These are phyloP conservation scores for Heliocidaris erythrogramma DNA, from an alignment of 35 echinoderm and acorn worm genomes.

Conservation along the genomic window DNA sequence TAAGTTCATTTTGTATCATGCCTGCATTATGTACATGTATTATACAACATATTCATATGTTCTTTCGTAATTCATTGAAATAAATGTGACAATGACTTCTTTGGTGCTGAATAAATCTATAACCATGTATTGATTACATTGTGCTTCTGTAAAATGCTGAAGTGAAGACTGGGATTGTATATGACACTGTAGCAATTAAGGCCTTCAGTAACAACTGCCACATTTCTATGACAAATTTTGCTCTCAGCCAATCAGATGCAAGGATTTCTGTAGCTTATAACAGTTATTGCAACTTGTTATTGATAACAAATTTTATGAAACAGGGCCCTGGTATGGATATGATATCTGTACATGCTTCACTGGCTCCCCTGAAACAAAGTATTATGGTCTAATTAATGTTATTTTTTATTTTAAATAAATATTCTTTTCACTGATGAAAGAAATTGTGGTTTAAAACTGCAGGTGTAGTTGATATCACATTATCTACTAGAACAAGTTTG, in stretches of 20 bases:
- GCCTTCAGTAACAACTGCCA: too few species aligned
- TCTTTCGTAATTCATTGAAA: background rate
- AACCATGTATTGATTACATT: background rate
- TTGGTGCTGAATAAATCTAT: background rate
- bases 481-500: too few species aligned
- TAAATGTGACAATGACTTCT: background rate
- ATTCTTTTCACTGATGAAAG: background rate
- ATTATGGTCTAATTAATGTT: background rate
- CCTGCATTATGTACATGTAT: background rate
- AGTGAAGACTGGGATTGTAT: background rate
- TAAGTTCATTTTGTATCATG: too few species aligned
- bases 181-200: background rate
- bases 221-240: too few species aligned
- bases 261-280: too few species aligned
- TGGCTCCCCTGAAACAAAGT: background rate
- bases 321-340: background rate
- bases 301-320: too few species aligned
- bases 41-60: background rate
- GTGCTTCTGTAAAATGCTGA: background rate
- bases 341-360: background rate
- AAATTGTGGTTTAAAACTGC: too few species aligned
- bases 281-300: too few species aligned
- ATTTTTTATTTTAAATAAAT: background rate
- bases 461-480: too few species aligned
- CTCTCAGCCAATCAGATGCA: too few species aligned